Base-by-base conservation (phyloP, 1,140 invertebrate genomes). In the Drosophila guanche region DNA sequence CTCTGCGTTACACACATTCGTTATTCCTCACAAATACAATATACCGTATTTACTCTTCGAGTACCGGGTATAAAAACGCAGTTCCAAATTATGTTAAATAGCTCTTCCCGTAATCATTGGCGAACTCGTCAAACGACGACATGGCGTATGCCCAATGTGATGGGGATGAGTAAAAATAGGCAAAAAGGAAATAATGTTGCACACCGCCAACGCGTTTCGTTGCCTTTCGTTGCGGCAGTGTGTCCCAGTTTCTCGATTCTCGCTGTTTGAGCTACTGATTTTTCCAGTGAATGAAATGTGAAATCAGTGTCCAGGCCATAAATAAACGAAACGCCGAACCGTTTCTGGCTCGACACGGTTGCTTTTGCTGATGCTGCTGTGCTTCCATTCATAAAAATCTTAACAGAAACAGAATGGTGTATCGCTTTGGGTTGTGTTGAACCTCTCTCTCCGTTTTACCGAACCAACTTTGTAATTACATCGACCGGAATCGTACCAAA, bases 391-490 rank as follows among this genome's bases (percentile, higher is more conserved):
- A 85, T 86, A 85, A 88, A 85, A 85, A 56, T 80, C 56, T 12
- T 12, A 37, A 37, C 33, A 37, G 7, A 37, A 73, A 57, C 52
- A 65, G 48, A 60, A 55, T 53, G 63, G 40, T 14, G 7, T 20
- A 20, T 20, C 16, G 16, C 16, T 20, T 20, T 20, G 16, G 16
- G 5, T 6, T 25, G 33, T 2, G 7, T 3, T 10, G 33, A 58
- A 72, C 59, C 69, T 73, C 70, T 60, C 66, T 69, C 63, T 42
- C 12, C 33, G 43, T 42, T 45, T 41, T 25, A 37, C 73, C 42
- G 51, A 77, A 58, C 74, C 77, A 86, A 81, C 86, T 85, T 85
- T 81, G 81, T 81, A 88, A 85, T 85, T 81, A 81, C 80, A 81
- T 74, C 77, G 70, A 74, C 59, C 41, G 40, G 71, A 50, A 51